These are phyloP conservation scores for Microtus ochrogaster DNA, from an alignment of 2,113 vertebrate species.

Conservation along the genomic window DNA sequence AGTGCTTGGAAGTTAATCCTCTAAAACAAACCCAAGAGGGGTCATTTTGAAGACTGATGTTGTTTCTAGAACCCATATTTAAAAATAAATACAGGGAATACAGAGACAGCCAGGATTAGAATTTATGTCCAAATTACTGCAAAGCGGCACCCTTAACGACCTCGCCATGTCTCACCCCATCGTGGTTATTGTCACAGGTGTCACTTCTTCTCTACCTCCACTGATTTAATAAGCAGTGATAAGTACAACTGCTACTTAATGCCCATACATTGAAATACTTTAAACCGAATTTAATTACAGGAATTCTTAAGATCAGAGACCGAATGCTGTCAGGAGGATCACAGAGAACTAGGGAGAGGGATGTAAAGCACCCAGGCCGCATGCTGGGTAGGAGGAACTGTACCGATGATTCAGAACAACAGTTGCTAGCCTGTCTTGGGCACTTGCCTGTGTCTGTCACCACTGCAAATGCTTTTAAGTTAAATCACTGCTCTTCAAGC, in stretches of 20 bases:
- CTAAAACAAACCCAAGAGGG: not conserved
- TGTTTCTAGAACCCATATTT: not conserved
- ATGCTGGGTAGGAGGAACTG: not conserved
- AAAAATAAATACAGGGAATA: not conserved
- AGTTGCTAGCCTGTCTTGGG: not conserved
- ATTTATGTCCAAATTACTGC: not conserved
- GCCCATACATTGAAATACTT: not conserved
- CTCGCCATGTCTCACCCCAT: not conserved
- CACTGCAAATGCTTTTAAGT: not conserved
- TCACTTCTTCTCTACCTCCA: not conserved
- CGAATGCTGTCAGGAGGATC: not conserved
- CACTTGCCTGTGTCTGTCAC: not conserved
- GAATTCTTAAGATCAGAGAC: not conserved
- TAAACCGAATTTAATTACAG: not conserved
- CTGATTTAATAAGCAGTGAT: conserved; percentile 15
- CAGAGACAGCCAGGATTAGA: not conserved
- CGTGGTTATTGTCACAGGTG: not conserved
- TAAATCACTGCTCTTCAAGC: not conserved
- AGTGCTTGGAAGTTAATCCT: not conserved
- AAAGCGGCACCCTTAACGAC: not conserved
- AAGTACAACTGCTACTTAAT: not conserved
- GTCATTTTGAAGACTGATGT: not conserved
- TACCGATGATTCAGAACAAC: not conserved
- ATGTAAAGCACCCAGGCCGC: not conserved
- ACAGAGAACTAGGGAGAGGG: not conserved